Conservation (phyloP, 2,797 vertebrate genomes). For the Halcyon chelicuti region DNA sequence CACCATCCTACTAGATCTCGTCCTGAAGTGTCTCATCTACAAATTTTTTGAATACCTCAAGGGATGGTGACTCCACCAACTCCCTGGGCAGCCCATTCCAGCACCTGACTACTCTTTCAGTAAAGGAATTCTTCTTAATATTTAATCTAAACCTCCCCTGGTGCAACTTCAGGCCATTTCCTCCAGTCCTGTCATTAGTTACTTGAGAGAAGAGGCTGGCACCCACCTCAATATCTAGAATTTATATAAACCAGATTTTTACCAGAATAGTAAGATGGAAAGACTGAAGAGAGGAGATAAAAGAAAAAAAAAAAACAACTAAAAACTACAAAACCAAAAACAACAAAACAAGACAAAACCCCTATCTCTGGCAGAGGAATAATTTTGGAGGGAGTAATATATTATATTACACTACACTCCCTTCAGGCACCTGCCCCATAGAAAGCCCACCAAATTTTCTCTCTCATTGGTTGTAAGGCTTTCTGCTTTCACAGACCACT, state of each 20-base stretch:
- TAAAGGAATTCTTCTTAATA: too few relatives aligned
- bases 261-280: not conserved
- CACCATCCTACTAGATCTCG: too few relatives aligned
- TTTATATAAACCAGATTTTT: not conserved
- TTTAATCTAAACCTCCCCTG: too few relatives aligned
- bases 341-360: not conserved
- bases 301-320: not conserved
- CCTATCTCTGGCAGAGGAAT: not conserved
- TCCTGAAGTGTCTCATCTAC: too few relatives aligned
- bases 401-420: not conserved
- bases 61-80: too few relatives aligned
- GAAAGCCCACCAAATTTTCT: not conserved
- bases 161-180: too few relatives aligned
- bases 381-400: not conserved
- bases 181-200: too few relatives aligned
- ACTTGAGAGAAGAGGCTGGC: too few relatives aligned
- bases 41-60: too few relatives aligned
- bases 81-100: too few relatives aligned
- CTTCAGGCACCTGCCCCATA: not conserved
- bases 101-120: too few relatives aligned
- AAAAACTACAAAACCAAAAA: not conserved
- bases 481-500: not conserved
- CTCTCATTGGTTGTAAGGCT: not conserved
- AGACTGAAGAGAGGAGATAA: not conserved
- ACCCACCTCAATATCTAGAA: not conserved